These are phyloP conservation scores for Acanthis flammea DNA, from an alignment of 2,797 vertebrate genomes.

Conservation along the genomic window DNA sequence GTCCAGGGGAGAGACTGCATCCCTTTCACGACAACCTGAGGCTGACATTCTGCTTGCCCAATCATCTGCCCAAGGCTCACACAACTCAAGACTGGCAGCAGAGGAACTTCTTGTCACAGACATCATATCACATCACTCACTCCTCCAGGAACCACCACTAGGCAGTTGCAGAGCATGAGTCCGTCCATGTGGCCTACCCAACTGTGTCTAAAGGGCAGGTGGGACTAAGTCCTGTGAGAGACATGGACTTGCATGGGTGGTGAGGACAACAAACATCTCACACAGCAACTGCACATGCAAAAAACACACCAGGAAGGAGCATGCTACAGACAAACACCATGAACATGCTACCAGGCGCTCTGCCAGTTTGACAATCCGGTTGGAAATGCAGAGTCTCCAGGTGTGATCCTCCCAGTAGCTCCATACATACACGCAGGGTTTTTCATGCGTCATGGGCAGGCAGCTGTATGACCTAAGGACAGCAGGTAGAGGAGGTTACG, in stretches of 20 bases:
- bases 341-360: constrained; percentile 71
- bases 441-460: constrained; percentile 80
- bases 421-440: constrained; percentile 88
- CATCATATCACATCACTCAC: fast-evolving
- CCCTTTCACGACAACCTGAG: neutral
- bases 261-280: neutral
- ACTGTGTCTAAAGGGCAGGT: fast-evolving
- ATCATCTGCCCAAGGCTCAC: neutral
- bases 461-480: constrained; percentile 84
- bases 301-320: neutral
- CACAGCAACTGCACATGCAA: neutral
- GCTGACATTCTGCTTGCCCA: neutral
- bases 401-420: constrained; percentile 89
- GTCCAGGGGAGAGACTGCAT: neutral
- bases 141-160: neutral
- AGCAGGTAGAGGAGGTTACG: neutral
- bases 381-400: constrained; percentile 87
- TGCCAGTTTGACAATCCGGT: constrained; percentile 85
- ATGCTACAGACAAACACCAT: neutral
- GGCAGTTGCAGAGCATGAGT: neutral
- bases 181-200: neutral
- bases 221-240: neutral
- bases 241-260: fast-evolving
- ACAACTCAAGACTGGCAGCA: neutral
- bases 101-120: neutral